Evolutionary conservation across 37 sponge, comb jelly and placozoan genomes (phyloP), one percentile per base, ranked within the genome.

Genomic region (Tethya wilhelma): DNA sequence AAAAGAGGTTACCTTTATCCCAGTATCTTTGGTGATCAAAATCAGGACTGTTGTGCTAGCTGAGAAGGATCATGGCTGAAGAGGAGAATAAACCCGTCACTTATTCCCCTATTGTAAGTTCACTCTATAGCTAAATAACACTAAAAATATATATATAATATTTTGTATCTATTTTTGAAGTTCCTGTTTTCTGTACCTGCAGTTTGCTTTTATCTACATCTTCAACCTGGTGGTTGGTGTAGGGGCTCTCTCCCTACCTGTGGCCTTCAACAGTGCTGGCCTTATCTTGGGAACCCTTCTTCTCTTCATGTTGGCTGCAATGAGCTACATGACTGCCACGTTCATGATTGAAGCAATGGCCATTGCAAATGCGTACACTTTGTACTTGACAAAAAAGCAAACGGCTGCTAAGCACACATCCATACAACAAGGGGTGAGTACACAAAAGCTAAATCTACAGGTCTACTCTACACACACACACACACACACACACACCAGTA

Each of bases 221-320:
- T 94, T 99, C 90, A 99, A 99, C 79, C 79, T 99, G 81, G 88
- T 99, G 28, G 87, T 99, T 11, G 99, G 99, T 19, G 90, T 90
- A 39, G 99, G 99, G 17, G 95, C 87, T 0, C 78, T 99, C 45
- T 67, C 97, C 42, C 78, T 99, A 37, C 99, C 99, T 38, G 69
- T 82, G 49, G 97, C 97, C 29, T 96, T 99, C 85, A 87, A 75
- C 36, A 46, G 87, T 19, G 97, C 95, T 0, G 99, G 99, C 20
- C 80, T 93, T 59, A 65, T 90, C 9, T 65, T 93, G 30, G 97
- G 93, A 26, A 82, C 91, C n/a, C 20, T 92, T 2, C 87, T 99
- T 11, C 75, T 99, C 38, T 30, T 79, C 29, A 36, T 91, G 4
- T 87, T 99, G 44, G 90, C 89, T 76, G 71, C 87, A 34, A 67